Percentiles rank a stretch among this genome's conserved stretches.
Evolutionary conservation across 2,888 invertebrate genomes (phyloP).

Genomic region (Philaethria dido): DNA sequence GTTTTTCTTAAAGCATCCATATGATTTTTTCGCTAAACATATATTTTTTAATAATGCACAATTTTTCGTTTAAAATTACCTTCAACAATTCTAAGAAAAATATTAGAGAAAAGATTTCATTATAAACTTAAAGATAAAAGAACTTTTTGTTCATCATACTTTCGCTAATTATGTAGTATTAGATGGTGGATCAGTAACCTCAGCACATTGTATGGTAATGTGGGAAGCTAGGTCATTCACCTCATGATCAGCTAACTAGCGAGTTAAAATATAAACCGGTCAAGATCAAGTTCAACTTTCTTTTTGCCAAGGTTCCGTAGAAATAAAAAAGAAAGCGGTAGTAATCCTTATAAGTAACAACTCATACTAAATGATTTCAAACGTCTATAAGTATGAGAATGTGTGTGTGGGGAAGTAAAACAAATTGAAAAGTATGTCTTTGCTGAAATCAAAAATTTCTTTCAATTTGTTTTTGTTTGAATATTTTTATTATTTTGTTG

Average conservation of each 20-base stretch:
- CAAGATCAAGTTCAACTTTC: constrained; percentile 35
- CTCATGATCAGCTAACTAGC: constrained; percentile 19
- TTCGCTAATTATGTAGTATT: constrained; percentile 19
- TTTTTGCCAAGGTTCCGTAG: constrained; percentile 19
- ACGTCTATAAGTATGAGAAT: background rate
- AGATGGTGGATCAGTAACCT: constrained; percentile 25
- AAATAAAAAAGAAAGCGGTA: constrained; percentile 15
- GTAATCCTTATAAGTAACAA: constrained; percentile 1
- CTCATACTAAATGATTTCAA: background rate
- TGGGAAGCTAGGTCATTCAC: constrained; percentile 33
- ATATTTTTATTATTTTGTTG: too few species aligned
- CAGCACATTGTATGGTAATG: constrained; percentile 32
- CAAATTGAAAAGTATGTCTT: too few species aligned
- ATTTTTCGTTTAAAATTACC: background rate
- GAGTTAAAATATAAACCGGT: constrained; percentile 31
- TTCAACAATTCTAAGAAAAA: background rate
- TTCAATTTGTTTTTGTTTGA: too few species aligned
- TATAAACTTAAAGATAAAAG: background rate
- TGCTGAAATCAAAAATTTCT: too few species aligned
- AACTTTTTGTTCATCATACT: background rate
- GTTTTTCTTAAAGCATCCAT: background rate
- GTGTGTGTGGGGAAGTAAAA: too few species aligned
- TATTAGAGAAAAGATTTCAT: background rate
- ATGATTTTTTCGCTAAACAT: background rate
- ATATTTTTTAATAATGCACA: too few species aligned